Evolutionary conservation across 2,888 invertebrate species (phyloP), one percentile per base, ranked within the genome.

Genomic region (Erannis defoliaria): DNA sequence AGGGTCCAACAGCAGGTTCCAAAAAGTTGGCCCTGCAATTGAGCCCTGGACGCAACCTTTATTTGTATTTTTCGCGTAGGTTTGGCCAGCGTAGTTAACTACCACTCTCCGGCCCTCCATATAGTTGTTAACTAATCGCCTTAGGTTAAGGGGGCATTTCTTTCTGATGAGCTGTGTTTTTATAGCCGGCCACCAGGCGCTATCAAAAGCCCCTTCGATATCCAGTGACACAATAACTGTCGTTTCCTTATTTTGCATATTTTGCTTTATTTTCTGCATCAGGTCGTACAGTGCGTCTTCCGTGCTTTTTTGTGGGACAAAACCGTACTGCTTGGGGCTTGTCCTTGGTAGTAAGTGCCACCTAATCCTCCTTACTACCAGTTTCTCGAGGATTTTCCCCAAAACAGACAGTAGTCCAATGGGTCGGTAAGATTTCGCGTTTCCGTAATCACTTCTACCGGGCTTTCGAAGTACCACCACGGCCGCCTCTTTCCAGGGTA

Each of bases 341-440:
- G 18, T 12, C 10, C n/a, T 38, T 12, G 55, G 55, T 10, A 46
- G 37, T 6, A 46, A 5, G 14, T 48, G 48, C 48, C 42, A 60
- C 9, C 43, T 14, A 16, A 55, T 12, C 1, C 62, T 10, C 12
- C 9, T 26, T 1, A 57, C 37, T 10, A 60, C 4, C 35, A 55
- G n/a, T 16, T 53, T 57, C 16, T 63, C 63, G 1, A 63, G 9
- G 0, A 59, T 23, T 14, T 63, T 58, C 0, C 63, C 63, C 9
- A 63, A 9, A 9, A 63, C 40, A 0, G 63, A 50, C 31, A 63
- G 16, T 0, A 63, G 26, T 21, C 62, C 57, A 9, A 62, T 62
- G 2, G 62, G 62, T n/a, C 62, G 10, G 53, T 60, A 65, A 2
- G 55, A 56, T 35, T 60, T 59, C 0, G 46, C 48, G n/a, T 14